These are phyloP conservation scores for Cossypha heuglini DNA, from an alignment of 2,797 vertebrate species.

Conservation along the genomic window DNA sequence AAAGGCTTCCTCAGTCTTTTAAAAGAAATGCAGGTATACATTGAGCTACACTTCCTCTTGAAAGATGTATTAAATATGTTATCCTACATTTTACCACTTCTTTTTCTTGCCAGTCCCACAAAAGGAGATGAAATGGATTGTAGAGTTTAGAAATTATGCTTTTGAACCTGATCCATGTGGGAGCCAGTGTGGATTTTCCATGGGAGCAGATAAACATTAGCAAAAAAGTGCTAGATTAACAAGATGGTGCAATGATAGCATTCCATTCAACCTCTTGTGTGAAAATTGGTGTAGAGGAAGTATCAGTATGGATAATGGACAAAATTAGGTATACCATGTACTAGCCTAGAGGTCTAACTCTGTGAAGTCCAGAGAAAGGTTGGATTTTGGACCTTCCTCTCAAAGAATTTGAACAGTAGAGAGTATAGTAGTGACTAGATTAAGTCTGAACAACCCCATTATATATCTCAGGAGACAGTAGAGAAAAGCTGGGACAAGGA, in stretches of 20 bases:
- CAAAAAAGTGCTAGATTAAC: background rate
- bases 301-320: background rate
- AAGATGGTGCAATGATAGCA: background rate
- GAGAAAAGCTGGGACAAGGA: background rate
- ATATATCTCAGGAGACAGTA: background rate
- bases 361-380: background rate
- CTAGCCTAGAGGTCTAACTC: background rate
- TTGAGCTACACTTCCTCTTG: background rate
- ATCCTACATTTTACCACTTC: background rate
- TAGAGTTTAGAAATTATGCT: background rate
- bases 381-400: background rate
- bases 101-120: background rate
- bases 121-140: background rate
- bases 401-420: background rate
- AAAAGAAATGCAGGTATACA: background rate
- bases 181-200: background rate
- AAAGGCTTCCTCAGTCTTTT: background rate
- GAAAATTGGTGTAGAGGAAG: background rate
- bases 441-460: background rate
- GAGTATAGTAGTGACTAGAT: background rate
- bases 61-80: background rate
- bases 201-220: background rate
- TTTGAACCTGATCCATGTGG: background rate
- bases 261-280: background rate
- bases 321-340: background rate